These are phyloP conservation scores for Hylaeus volcanicus DNA, from an alignment of 1,140 invertebrate genomes.

Conservation along the genomic window DNA sequence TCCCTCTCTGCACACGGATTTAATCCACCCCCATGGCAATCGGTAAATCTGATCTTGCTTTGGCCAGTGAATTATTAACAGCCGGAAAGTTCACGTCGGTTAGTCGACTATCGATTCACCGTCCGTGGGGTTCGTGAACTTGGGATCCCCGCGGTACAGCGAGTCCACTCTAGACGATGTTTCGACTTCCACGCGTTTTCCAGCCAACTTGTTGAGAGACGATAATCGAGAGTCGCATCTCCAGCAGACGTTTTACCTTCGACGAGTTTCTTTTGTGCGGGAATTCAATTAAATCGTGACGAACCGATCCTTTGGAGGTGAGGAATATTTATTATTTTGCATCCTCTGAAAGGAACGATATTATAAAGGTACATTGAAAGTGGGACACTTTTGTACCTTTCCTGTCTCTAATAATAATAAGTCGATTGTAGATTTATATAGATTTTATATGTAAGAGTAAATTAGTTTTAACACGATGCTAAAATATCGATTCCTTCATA, in stretches of 20 bases:
- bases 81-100: constrained; percentile 26
- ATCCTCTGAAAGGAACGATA: neutral
- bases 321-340: constrained; percentile 30
- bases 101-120: constrained; percentile 31
- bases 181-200: constrained; percentile 1
- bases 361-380: too few relatives aligned
- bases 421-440: too few relatives aligned
- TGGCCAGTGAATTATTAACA: constrained; percentile 56
- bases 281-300: constrained; percentile 33
- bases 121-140: constrained; percentile 21
- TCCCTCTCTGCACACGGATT: neutral
- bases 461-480: too few relatives aligned
- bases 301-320: neutral
- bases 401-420: too few relatives aligned
- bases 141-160: constrained; percentile 15
- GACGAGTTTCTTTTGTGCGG: constrained; percentile 15
- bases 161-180: constrained; percentile 10
- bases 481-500: too few relatives aligned
- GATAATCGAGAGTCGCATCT: neutral
- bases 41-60: constrained; percentile 41
- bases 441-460: too few relatives aligned
- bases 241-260: neutral
- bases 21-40: constrained; percentile 43
- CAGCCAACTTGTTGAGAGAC: constrained; percentile 22
- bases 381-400: too few relatives aligned